Base-by-base conservation (phyloP, 2,113 vertebrate species). In the Hemiprocne comata region DNA sequence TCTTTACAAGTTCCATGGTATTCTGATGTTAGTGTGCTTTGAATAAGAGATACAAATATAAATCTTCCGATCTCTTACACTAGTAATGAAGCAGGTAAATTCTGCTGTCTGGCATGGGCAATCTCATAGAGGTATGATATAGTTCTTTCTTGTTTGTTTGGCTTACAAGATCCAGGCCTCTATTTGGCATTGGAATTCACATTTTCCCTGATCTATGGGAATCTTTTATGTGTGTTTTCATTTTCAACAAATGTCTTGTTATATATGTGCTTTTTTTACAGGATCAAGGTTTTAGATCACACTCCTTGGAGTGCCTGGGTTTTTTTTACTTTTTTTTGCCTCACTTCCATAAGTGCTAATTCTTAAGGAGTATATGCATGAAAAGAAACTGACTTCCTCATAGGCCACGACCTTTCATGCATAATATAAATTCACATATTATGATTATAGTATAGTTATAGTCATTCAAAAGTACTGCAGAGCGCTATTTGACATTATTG, bases 341-440 rank as follows among this genome's bases (percentile, higher is more conserved):
- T 87, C 29, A 46, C 42, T 88, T 94, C 85, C 9, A 0, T 44
- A 91, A 88, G 74, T 74, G 62, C 25, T 74, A 90, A 13, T 24
- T 87, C 81, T 91, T 93, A 77, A 82, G 46, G 38, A 91, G 18
- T 10, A 38, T 36, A 85, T 34, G 60, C 55, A 31, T 74, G 74
- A 95, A 92, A 87, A 94, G 69, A 96, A 95, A 94, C 87, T 87
- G 80, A 74, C 89, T 89, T 95, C 87, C 87, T 94, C 46, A 48
- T 24, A 66, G 58, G 64, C 26, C 67, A 17, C 62, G 87, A 76
- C 93, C 31, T 94, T 95, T 97, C 89, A 95, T 54, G 85, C 78
- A 55, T 83, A 71, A 91, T 90, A 84, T 95, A 95, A 93, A 91
- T 95, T 93, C 93, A 76, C 34, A n/a, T 89, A 95, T 85, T 95